A percentile compares a stretch with the other conserved stretches of the same genome.
These are phyloP conservation scores for Folsomia candida DNA, from an alignment of 2,888 invertebrate species.

Conservation along the genomic window DNA sequence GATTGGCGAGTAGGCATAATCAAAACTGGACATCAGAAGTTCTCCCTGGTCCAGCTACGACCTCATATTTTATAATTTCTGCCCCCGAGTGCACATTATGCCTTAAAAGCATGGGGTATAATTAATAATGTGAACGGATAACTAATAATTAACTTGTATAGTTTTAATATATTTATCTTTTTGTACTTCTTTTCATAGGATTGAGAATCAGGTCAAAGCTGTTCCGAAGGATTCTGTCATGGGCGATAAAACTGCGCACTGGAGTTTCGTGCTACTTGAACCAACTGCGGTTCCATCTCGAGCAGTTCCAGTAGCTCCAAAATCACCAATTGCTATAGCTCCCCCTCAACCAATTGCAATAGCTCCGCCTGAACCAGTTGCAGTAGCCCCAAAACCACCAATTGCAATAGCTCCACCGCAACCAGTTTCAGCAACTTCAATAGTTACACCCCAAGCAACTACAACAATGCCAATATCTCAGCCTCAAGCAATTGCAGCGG, in stretches of 20 bases:
- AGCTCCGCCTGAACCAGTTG: no score
- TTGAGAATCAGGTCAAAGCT: background rate
- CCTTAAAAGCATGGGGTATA: constrained; percentile 5
- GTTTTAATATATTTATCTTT: background rate
- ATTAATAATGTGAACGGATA: no score
- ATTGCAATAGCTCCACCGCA: no score
- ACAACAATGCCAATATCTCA: no score
- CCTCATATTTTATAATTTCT: background rate
- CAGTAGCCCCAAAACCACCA: no score
- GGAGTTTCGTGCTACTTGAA: background rate
- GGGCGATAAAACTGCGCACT: background rate
- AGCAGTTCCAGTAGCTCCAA: no score
- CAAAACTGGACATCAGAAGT: constrained; percentile 4
- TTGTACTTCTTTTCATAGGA: background rate
- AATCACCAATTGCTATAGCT: background rate
- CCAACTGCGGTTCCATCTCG: no score
- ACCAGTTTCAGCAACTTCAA: no score
- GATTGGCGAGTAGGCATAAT: background rate
- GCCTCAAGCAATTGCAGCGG: no score
- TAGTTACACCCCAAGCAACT: no score
- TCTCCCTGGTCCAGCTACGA: background rate
- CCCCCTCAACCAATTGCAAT: no score
- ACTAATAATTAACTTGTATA: background rate
- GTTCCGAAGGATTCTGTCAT: background rate
- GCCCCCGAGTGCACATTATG: background rate